Conservation (phyloP, 1,140 invertebrate species). For the Kradibia gibbosae region DNA sequence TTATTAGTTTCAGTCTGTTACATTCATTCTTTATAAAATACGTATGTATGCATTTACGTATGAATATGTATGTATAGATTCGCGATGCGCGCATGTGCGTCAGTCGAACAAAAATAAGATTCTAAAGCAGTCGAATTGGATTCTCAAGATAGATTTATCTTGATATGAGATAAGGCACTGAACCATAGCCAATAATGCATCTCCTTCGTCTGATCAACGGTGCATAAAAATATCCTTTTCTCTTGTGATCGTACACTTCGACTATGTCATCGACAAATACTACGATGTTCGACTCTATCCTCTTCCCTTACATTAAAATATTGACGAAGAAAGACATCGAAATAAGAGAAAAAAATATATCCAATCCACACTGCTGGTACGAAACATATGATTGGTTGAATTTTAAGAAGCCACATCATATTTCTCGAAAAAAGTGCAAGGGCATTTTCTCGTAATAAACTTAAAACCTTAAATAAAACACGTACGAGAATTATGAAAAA, state of each 20-base stretch:
- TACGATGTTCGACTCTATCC: slow-evolving; percentile 16
- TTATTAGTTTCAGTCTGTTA: background rate
- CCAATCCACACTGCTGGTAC: background rate
- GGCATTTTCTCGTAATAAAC: slow-evolving; percentile 18
- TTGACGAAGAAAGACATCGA: background rate
- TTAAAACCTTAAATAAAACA: background rate
- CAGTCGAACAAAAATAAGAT: slow-evolving; percentile 26
- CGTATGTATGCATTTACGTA: background rate
- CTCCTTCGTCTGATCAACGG: slow-evolving; percentile 49
- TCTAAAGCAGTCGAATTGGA: slow-evolving; percentile 40
- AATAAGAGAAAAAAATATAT: background rate
- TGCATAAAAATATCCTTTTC: slow-evolving; percentile 49
- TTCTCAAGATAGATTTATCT: slow-evolving; percentile 40
- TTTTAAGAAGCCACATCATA: slow-evolving; percentile 43
- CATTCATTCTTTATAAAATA: background rate
- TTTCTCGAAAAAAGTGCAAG: background rate
- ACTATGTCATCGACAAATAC: slow-evolving; percentile 21
- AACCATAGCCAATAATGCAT: slow-evolving; percentile 50
- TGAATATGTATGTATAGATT: background rate
- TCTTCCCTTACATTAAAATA: background rate
- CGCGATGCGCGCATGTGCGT: background rate
- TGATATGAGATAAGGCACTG: slow-evolving; percentile 50
- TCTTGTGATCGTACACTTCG: background rate
- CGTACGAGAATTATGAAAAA: background rate
- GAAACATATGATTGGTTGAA: slow-evolving; percentile 26